Conservation (phyloP, 2,888 invertebrate genomes). For the Sminthurinus aureus region DNA sequence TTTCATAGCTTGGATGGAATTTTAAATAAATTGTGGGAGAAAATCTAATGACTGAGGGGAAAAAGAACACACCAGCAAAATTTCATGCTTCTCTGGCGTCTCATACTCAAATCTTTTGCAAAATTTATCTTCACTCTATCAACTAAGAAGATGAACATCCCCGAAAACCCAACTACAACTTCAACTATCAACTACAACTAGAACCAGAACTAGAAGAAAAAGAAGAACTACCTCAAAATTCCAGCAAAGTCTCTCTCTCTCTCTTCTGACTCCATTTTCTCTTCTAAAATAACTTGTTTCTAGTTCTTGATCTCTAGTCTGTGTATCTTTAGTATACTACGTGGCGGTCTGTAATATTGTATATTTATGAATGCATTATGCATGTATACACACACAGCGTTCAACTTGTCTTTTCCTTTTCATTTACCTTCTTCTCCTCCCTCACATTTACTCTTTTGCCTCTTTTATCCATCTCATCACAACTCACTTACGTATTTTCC, state of each 20-base stretch:
- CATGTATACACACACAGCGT: background rate
- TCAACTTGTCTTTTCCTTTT: slow-evolving; percentile 29
- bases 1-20: slow-evolving; percentile 60
- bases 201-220: slow-evolving; percentile 19
- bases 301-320: too few relatives aligned
- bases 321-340: too few relatives aligned
- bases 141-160: slow-evolving; percentile 50
- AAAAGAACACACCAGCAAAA: slow-evolving; percentile 42
- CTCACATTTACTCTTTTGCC: slow-evolving; percentile 20
- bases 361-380: too few relatives aligned
- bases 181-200: too few relatives aligned
- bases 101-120: slow-evolving; percentile 55
- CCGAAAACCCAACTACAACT: slow-evolving; percentile 37
- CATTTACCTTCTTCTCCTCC: slow-evolving; percentile 34
- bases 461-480: background rate
- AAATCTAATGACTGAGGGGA: slow-evolving; percentile 61
- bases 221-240: slow-evolving; percentile 41
- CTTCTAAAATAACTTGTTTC: background rate
- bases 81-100: slow-evolving; percentile 42
- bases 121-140: slow-evolving; percentile 58
- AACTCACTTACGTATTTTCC: too few relatives aligned
- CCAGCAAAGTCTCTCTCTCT: slow-evolving; percentile 33
- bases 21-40: slow-evolving; percentile 61
- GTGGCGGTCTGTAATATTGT: too few relatives aligned
- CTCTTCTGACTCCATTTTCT: background rate